Evolutionary conservation across 1,140 invertebrate species (phyloP), one percentile per base, ranked within the genome.

Genomic region (Scaptodrosophila lebanonensis): DNA sequence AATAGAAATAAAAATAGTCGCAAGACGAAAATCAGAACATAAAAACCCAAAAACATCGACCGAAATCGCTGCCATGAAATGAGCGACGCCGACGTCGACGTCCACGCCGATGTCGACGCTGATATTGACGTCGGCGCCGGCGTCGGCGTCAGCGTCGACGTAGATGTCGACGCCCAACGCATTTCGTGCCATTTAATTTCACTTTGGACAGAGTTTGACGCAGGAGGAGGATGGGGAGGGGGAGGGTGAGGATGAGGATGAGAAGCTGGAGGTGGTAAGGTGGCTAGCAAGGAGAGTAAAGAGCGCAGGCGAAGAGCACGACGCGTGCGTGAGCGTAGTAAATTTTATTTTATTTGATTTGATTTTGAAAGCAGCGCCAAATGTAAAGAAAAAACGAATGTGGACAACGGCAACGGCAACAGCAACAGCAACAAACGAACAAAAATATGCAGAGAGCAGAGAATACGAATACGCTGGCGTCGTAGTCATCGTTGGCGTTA

Each of bases 341-440:
- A 79, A 82, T 73, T 65, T 56, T 52, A 65, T 82, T 77, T 77
- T 68, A 69, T 77, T 77, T 69, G 68, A 77, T 77, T 77, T 77
- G 64, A 73, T 79, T 72, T 73, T 48, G 44, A 50, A 43, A 43
- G 3, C 17, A 57, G 29, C 27, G 15, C n/a, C 8, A 38, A 17
- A n/a, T 2, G 12, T 11, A 22, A 20, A 11, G 16, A 13, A 16
- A 47, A 42, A n/a, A n/a, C n/a, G n/a, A n/a, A n/a, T n/a, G n/a
- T n/a, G n/a, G n/a, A n/a, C n/a, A n/a, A n/a, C n/a, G n/a, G n/a
- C n/a, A n/a, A n/a, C n/a, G n/a, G n/a, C n/a, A n/a, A n/a, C n/a
- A n/a, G n/a, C n/a, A n/a, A n/a, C n/a, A n/a, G 27, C 40, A n/a
- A 25, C 29, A 39, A 3, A 47, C 5, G 17, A 42, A 7, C 17